phyloP scores from a whole-genome alignment of 2,888 invertebrate genomes.

The Zygaena filipendulae region DNA sequence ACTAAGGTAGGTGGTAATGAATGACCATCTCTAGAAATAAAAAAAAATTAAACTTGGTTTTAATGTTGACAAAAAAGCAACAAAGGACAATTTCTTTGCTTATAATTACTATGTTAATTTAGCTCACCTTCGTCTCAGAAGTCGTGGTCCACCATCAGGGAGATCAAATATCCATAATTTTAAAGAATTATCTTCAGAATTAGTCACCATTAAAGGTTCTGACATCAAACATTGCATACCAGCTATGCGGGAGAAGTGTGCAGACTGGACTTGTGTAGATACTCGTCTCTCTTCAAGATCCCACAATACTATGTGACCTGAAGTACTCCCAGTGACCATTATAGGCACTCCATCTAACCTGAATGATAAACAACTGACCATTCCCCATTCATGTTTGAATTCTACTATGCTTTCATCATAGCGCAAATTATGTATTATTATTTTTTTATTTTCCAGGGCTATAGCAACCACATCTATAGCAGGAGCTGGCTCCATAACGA shows the following conservation, averaged over 20 bases:
- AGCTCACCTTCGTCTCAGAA: slow-evolving; percentile 74
- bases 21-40: slow-evolving; percentile 77
- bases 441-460: slow-evolving; percentile 84
- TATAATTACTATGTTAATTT: too few species aligned
- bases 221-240: slow-evolving; percentile 87
- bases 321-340: slow-evolving; percentile 84
- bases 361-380: slow-evolving; percentile 85
- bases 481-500: slow-evolving; percentile 86
- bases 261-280: slow-evolving; percentile 81
- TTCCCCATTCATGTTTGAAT: slow-evolving; percentile 93
- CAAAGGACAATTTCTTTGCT: neutral
- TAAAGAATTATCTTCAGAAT: slow-evolving; percentile 93
- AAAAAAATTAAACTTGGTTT: slow-evolving; percentile 5
- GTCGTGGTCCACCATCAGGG: slow-evolving; percentile 89
- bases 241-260: slow-evolving; percentile 80
- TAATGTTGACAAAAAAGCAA: too few species aligned
- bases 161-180: slow-evolving; percentile 94
- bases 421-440: slow-evolving; percentile 89
- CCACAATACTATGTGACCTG: slow-evolving; percentile 94
- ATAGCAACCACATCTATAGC: slow-evolving; percentile 93
- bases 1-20: slow-evolving; percentile 83
- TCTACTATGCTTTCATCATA: slow-evolving; percentile 85
- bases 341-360: slow-evolving; percentile 87
- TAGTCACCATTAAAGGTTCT: slow-evolving; percentile 91
- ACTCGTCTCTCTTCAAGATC: slow-evolving; percentile 85